Base-by-base conservation (phyloP, 2,797 vertebrate genomes). In the Enteromius fasciolatus region DNA sequence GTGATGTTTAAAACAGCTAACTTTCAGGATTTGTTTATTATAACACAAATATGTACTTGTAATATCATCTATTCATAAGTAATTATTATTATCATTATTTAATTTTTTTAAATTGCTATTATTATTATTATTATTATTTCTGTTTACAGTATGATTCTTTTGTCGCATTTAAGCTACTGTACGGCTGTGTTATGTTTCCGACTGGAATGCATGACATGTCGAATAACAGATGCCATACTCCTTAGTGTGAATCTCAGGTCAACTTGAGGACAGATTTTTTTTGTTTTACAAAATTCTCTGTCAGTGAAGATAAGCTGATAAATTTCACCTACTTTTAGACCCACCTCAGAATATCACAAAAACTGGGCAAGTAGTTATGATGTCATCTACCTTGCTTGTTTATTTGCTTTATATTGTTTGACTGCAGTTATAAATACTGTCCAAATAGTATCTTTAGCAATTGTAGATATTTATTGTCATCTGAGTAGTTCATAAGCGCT, bases 401-500 rank as follows among this genome's bases (percentile, higher is more conserved):
- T 80, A 70, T 70, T 46, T 46, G 25, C 36, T 23, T 46, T 59
- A 10, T 23, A 46, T 70, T 59, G 66, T 12, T 70, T 4, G 10
- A 41, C 41, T 70, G 52, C 46, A 46, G 50, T 59, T 46, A 59
- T 70, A 46, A 70, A 61, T 33, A 70, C 12, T 59, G 36, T 61
- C 4, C 7, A 70, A 61, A 61, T 46, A 70, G 67, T 59, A 11
- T 20, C 25, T 70, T 15, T 33, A 46, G 18, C 39, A 15, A 41
- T 69, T 33, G 33, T n/a, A 36, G 36, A 36, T 36, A 36, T 36
- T 7, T 36, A 80, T 80, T 46, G 36, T 17, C 17, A 44, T 12
- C 50, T 31, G 23, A 80, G 36, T 44, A 70, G 66, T 11, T 59
- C 66, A 80, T 69, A 57, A 78, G 39, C 50, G 44, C 1, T 80